phyloP scores from a whole-genome alignment of 2,113 vertebrate species.

The Notothenia rossii region DNA sequence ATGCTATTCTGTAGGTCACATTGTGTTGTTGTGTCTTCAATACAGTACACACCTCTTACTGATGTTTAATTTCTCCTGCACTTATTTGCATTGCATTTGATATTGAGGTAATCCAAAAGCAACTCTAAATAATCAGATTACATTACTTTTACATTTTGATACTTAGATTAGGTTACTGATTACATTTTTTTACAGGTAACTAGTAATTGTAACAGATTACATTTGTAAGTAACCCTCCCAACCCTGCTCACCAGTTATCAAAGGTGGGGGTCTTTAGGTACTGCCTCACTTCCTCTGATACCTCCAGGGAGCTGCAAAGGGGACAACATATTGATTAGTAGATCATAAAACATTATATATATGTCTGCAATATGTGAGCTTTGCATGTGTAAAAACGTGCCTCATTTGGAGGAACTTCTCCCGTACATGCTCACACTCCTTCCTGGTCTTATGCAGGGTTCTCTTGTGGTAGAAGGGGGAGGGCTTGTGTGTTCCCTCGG shows the following conservation, averaged over 20 bases:
- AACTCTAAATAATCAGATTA: too few relatives aligned
- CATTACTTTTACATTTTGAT: too few relatives aligned
- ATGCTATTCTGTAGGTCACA: too few relatives aligned
- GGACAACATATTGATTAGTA: neutral
- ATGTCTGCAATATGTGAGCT: neutral
- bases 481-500: conserved; percentile 81
- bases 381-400: conserved; percentile 36
- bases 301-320: conserved; percentile 80
- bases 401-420: conserved; percentile 86
- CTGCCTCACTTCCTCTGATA: conserved; percentile 85
- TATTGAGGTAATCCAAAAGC: too few relatives aligned
- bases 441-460: conserved; percentile 79
- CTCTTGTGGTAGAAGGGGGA: conserved; percentile 86
- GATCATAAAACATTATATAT: neutral
- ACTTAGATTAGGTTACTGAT: too few relatives aligned
- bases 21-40: too few relatives aligned
- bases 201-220: too few relatives aligned
- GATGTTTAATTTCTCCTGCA: too few relatives aligned
- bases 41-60: too few relatives aligned
- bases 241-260: conserved; percentile 83
- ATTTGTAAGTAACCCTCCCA: too few relatives aligned
- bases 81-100: too few relatives aligned
- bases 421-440: conserved; percentile 83
- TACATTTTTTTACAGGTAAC: too few relatives aligned
- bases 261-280: conserved; percentile 87